A percentile compares a stretch with the other conserved stretches of the same genome.
These are phyloP conservation scores for Phragmatobia fuliginosa DNA, from an alignment of 2,888 invertebrate species.

Conservation along the genomic window DNA sequence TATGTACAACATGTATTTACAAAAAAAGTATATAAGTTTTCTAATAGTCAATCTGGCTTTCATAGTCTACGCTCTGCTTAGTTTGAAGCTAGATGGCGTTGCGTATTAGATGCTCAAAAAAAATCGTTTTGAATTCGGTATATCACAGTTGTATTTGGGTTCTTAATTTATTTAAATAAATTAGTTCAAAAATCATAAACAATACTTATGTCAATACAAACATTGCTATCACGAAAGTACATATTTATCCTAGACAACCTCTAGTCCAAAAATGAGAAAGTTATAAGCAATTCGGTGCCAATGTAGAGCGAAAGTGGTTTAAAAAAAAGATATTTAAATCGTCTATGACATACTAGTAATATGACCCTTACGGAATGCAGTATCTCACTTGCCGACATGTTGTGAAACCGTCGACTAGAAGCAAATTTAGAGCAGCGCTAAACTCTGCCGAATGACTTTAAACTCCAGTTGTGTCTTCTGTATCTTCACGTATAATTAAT, in stretches of 20 bases:
- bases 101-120: too few species aligned
- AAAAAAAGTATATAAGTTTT: too few species aligned
- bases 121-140: too few species aligned
- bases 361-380: conserved; percentile 37
- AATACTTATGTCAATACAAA: background rate
- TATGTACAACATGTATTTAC: too few species aligned
- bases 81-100: too few species aligned
- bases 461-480: background rate
- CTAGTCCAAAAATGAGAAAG: background rate
- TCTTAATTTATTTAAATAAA: too few species aligned
- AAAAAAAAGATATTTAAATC: conserved; percentile 15
- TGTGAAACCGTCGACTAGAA: conserved; percentile 29
- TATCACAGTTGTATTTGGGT: background rate
- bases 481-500: background rate
- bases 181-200: too few species aligned
- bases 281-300: background rate
- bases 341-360: conserved; percentile 28
- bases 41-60: too few species aligned
- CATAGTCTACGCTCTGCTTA: too few species aligned
- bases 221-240: background rate
- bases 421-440: conserved; percentile 36
- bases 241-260: background rate
- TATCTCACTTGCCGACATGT: conserved; percentile 38
- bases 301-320: background rate
- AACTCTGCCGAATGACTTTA: conserved; percentile 23